phyloP scores from a whole-genome alignment of 1,140 invertebrate species.

The Cotesia glomerata region DNA sequence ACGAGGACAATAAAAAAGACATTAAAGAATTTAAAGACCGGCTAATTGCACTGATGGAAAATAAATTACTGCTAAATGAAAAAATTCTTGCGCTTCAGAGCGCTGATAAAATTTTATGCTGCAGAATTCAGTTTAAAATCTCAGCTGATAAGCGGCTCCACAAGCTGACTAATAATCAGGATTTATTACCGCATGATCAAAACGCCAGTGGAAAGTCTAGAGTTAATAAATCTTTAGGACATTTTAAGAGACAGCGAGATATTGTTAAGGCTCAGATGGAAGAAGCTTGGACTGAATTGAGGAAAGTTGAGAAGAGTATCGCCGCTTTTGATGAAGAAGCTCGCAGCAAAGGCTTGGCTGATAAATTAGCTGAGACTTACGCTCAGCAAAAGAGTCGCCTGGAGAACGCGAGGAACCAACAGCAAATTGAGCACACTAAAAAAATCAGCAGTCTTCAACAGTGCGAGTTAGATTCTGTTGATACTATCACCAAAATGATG shows the following conservation, averaged over 20 bases:
- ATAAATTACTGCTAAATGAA: constrained; percentile 48
- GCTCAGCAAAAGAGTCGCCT: constrained; percentile 38
- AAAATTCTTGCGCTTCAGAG: constrained; percentile 55
- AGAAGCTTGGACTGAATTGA: constrained; percentile 50
- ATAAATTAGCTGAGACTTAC: constrained; percentile 40
- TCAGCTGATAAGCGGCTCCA: constrained; percentile 58
- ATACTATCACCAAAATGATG: constrained; percentile 49
- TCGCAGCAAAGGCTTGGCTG: constrained; percentile 38
- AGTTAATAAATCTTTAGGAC: constrained; percentile 56
- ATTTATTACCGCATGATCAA: constrained; percentile 45
- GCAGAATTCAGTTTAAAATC: constrained; percentile 59
- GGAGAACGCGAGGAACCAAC: constrained; percentile 44
- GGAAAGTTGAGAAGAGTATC: constrained; percentile 46
- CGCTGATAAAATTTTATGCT: constrained; percentile 55
- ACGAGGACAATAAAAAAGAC: constrained; percentile 31
- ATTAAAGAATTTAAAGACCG: constrained; percentile 39
- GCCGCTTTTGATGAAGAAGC: constrained; percentile 36
- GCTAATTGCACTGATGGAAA: constrained; percentile 46
- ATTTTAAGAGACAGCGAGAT: constrained; percentile 59
- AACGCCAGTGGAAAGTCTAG: constrained; percentile 60
- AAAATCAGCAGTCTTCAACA: constrained; percentile 52
- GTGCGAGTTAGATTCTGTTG: constrained; percentile 51
- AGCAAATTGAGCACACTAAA: constrained; percentile 50
- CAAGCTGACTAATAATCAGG: constrained; percentile 48
- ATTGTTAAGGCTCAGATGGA: constrained; percentile 53